Percentiles rank a stretch among this genome's conserved stretches.
Evolutionary conservation across 2,888 invertebrate species (phyloP).

Genomic region (Catonia carolina): DNA sequence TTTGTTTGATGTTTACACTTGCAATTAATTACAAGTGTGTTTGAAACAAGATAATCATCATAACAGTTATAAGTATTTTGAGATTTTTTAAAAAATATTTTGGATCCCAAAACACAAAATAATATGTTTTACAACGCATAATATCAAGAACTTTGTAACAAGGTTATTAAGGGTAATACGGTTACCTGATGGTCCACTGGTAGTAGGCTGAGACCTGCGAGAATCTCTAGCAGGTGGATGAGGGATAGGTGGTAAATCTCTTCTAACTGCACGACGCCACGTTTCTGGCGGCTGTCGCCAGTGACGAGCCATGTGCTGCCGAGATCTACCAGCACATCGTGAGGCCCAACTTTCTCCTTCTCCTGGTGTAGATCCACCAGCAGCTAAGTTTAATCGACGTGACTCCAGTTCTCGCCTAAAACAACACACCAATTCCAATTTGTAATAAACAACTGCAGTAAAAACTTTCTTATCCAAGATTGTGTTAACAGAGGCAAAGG

Average conservation of each 20-base stretch:
- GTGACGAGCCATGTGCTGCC: background rate
- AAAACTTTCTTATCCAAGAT: background rate
- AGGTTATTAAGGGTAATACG: too few relatives aligned
- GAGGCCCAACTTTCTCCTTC: constrained; percentile 6
- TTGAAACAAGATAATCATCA: too few relatives aligned
- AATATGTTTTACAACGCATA: too few relatives aligned
- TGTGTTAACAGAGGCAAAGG: background rate
- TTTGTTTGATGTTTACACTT: too few relatives aligned
- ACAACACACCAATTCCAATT: background rate
- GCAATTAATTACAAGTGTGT: too few relatives aligned
- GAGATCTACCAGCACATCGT: background rate
- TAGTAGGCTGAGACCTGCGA: background rate
- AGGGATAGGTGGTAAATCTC: background rate
- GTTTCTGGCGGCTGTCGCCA: background rate
- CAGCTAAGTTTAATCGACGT: constrained; percentile 5
- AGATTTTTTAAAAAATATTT: too few relatives aligned
- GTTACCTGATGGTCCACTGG: background rate
- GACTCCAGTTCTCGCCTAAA: constrained; percentile 20
- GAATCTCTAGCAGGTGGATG: background rate
- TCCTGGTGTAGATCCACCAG: background rate
- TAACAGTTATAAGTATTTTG: too few relatives aligned
- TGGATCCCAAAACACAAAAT: too few relatives aligned
- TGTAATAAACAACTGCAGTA: background rate
- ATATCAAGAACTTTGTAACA: too few relatives aligned
- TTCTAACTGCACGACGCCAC: constrained; percentile 13